These are phyloP conservation scores for Gymnothorax javanicus DNA, from an alignment of 2,797 vertebrate genomes.

Conservation along the genomic window DNA sequence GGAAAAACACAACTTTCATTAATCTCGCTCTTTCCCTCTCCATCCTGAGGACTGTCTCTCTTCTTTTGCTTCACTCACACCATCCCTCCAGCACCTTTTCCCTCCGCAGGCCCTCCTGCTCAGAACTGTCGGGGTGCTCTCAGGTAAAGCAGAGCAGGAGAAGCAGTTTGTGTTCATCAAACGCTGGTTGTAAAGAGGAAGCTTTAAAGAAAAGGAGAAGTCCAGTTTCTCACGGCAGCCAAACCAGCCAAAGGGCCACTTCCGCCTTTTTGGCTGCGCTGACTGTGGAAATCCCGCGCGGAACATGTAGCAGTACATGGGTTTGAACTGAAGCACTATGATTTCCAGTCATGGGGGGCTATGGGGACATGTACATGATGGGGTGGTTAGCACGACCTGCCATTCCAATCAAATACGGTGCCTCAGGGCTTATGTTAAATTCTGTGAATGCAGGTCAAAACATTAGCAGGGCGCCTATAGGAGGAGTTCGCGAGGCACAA, in stretches of 20 bases:
- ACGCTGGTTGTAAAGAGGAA: not conserved
- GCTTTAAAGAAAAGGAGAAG: conserved; percentile 24
- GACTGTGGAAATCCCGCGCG: not conserved
- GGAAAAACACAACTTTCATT: not conserved
- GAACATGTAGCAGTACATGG: not conserved
- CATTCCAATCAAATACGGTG: not conserved
- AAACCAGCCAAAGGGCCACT: not conserved
- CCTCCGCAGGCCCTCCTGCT: not conserved
- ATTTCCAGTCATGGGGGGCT: not conserved
- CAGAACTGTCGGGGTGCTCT: too few species aligned
- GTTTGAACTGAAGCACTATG: not conserved
- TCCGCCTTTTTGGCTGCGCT: not conserved
- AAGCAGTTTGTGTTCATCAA: not conserved
- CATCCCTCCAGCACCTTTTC: too few species aligned
- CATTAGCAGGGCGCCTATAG: not conserved
- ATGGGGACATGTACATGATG: too few species aligned
- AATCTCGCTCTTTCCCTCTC: not conserved
- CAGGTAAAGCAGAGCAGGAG: not conserved
- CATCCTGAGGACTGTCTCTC: too few species aligned
- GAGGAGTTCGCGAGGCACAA: not conserved
- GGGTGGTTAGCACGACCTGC: too few species aligned
- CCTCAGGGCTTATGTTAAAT: too few species aligned
- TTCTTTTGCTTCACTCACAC: not conserved
- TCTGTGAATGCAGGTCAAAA: not conserved
- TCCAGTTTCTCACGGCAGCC: not conserved